Percentiles rank a stretch among this genome's conserved stretches.
Conservation (phyloP, 2,797 vertebrate genomes). For the Loriculus beryllinus region DNA sequence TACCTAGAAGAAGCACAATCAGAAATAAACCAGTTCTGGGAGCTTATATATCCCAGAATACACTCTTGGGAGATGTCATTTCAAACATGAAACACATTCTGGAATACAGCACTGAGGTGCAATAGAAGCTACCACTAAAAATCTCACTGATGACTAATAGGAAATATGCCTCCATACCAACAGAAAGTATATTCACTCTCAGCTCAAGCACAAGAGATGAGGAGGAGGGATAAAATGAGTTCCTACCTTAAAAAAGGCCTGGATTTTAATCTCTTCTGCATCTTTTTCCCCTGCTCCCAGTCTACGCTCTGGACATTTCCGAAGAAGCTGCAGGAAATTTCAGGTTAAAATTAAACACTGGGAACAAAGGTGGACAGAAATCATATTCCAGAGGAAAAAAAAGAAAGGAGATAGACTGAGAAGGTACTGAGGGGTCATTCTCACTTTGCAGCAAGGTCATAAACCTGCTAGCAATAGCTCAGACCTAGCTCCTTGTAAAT, state of each 20-base stretch:
- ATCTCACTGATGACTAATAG: neutral
- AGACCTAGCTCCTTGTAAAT: neutral
- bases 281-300: slow-evolving; percentile 87
- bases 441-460: neutral
- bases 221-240: neutral
- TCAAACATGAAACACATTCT: neutral
- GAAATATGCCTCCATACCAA: neutral
- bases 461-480: neutral
- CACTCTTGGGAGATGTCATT: neutral
- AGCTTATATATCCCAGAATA: neutral
- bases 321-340: slow-evolving; percentile 81
- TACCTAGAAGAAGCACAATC: neutral
- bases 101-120: neutral
- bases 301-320: slow-evolving; percentile 86
- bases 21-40: neutral
- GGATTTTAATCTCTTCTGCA: slow-evolving; percentile 86
- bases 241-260: slow-evolving; percentile 89
- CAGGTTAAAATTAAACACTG: neutral
- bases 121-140: neutral
- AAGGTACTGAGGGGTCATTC: no score
- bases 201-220: neutral
- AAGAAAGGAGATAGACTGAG: neutral
- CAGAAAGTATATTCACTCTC: neutral
- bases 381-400: neutral
- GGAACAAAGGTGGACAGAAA: neutral